These are phyloP conservation scores for Halocynthia roretzi DNA, from an alignment of 23 tunicate species.

Conservation along the genomic window DNA sequence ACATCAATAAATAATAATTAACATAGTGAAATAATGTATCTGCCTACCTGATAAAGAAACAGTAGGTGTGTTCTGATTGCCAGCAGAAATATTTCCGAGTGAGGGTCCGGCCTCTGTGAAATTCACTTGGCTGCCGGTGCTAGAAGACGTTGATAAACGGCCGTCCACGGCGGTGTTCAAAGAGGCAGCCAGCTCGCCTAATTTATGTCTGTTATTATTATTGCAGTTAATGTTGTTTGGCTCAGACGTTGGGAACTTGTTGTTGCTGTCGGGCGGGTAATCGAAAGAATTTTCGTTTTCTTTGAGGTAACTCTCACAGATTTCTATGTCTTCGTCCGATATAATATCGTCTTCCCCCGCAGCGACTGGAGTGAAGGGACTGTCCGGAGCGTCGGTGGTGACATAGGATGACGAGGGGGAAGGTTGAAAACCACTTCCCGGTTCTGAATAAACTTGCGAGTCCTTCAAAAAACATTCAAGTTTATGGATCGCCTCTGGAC, in stretches of 20 bases:
- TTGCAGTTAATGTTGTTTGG: not conserved
- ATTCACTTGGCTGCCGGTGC: too few relatives aligned
- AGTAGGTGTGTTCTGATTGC: too few relatives aligned
- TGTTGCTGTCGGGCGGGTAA: not conserved
- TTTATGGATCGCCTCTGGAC: conserved; percentile 1
- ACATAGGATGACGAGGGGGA: not conserved
- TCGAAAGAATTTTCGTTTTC: not conserved
- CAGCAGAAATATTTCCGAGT: too few relatives aligned
- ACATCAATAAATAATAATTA: too few relatives aligned
- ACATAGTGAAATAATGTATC: too few relatives aligned
- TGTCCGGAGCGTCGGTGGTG: not conserved
- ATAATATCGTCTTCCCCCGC: not conserved
- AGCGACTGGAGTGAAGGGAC: not conserved
- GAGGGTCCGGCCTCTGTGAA: too few relatives aligned
- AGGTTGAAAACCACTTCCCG: not conserved
- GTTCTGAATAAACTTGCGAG: not conserved
- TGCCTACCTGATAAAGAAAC: too few relatives aligned
- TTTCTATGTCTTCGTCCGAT: conserved; percentile 29
- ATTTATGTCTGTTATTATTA: not conserved
- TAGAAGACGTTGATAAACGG: too few relatives aligned
- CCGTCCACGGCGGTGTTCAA: not conserved
- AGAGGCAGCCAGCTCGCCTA: not conserved
- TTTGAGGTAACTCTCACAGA: conserved; percentile 10
- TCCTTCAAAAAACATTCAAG: conserved; percentile 23
- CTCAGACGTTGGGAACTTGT: not conserved